Base-by-base conservation (phyloP, 2,888 invertebrate species). In the Protonemura montana region DNA sequence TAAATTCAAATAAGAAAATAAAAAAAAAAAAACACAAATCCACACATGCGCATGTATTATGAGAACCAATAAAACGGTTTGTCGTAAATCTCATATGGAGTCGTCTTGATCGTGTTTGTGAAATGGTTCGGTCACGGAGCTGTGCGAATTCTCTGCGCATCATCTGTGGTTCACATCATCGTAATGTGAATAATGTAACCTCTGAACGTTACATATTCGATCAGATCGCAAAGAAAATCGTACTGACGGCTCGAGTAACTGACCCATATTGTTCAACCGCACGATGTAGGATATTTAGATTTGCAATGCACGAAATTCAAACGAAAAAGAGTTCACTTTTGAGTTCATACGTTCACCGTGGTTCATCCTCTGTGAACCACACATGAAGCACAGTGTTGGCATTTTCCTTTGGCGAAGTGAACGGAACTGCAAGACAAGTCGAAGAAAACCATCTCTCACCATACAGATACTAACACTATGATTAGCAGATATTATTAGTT, bases 151-250 rank as follows among this genome's bases (percentile, higher is more conserved):
- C 59, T 41, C n/a, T n/a, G n/a, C n/a, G n/a, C n/a, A n/a, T n/a
- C n/a, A n/a, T n/a, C n/a, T n/a, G 35, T 10, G 35, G 59, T 59
- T 59, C 59, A 59, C 21, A 59, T 59, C 59, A 59, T 16, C 59
- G 59, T 21, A 10, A 21, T 21, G 59, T 59, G 59, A 10, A 59
- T 59, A 21, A 21, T 59, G 21, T 59, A 59, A 59, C 59, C 59
- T 59, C 59, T 59, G 59, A 59, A 59, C 59, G 59, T 59, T 59
- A 59, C 59, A 59, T 59, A 59, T 59, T 59, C 59, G 59, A 59
- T 59, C 59, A 59, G 59, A 59, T 59, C 59, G 7, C 59, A 1
- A 21, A 59, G 59, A 21, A 59, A 13, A 59, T 59, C 59, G 59
- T 59, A 16, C 59, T 21, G 59, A 59, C 59, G 7, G 59, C 59